These are phyloP conservation scores for Hedya salicella DNA, from an alignment of 2,888 invertebrate genomes.

Conservation along the genomic window DNA sequence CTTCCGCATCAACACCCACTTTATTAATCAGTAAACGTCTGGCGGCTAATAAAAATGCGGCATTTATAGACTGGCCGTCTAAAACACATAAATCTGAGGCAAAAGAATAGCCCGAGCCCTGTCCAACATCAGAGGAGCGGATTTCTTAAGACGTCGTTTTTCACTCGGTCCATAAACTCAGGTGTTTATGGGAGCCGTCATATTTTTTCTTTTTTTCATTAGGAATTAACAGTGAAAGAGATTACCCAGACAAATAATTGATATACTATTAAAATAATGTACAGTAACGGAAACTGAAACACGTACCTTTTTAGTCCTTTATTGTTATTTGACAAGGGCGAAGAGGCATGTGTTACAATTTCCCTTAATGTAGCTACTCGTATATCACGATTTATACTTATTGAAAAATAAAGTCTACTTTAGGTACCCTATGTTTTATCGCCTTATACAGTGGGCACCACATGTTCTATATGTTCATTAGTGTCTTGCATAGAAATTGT, in stretches of 20 bases:
- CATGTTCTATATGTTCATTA: too few species aligned
- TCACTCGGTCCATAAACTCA: conserved; percentile 75
- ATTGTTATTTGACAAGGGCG: too few species aligned
- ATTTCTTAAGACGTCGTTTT: conserved; percentile 80
- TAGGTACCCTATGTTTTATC: too few species aligned
- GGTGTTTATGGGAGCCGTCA: conserved; percentile 76
- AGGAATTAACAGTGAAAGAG: conserved; percentile 10
- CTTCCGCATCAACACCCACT: conserved; percentile 79
- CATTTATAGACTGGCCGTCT: conserved; percentile 80
- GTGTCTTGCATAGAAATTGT: too few species aligned
- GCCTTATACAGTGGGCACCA: too few species aligned
- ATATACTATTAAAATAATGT: too few species aligned
- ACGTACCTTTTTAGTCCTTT: too few species aligned
- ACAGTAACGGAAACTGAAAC: not conserved
- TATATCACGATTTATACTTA: too few species aligned
- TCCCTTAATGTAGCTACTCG: too few species aligned
- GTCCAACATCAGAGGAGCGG: conserved; percentile 77
- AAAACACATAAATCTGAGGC: conserved; percentile 76
- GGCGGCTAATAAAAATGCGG: conserved; percentile 77
- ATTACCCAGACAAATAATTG: too few species aligned
- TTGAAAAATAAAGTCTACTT: too few species aligned
- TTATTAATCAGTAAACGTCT: conserved; percentile 83
- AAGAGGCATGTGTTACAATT: too few species aligned
- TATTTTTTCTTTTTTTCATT: conserved; percentile 50
- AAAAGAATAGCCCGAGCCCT: conserved; percentile 73